Evolutionary conservation across 2,113 vertebrate genomes (phyloP).

Genomic region (Tragelaphus imberbis): DNA sequence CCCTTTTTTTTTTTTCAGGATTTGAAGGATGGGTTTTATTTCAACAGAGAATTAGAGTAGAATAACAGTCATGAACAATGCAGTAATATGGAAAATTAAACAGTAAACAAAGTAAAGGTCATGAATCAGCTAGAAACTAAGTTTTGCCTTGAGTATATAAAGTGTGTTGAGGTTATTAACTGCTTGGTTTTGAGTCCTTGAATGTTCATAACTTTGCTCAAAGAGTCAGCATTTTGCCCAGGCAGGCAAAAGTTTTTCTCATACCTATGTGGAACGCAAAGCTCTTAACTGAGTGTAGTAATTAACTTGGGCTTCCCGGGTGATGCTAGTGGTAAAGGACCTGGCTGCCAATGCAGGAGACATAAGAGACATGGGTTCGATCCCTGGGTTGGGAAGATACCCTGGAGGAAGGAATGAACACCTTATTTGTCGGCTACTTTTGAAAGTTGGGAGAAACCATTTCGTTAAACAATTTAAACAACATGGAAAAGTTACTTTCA

Average conservation of each 20-base stretch:
- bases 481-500: not conserved
- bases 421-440: constrained; percentile 5
- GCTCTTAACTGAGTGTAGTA: not conserved
- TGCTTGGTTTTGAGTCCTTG: not conserved
- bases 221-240: not conserved
- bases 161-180: not conserved
- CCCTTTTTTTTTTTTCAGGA: not conserved
- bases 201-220: not conserved
- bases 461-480: not conserved
- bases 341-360: not conserved
- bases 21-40: not conserved
- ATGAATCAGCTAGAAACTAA: not conserved
- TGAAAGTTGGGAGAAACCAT: not conserved
- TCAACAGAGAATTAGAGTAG: not conserved
- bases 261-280: not conserved
- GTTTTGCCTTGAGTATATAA: not conserved
- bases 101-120: not conserved
- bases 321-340: not conserved
- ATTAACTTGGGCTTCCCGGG: not conserved
- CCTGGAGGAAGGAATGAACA: not conserved
- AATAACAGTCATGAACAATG: not conserved
- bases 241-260: not conserved
- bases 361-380: not conserved
- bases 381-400: not conserved
- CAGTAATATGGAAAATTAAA: not conserved